Evolutionary conservation across 2,113 vertebrate species (phyloP).

Genomic region (Picathartes gymnocephalus): DNA sequence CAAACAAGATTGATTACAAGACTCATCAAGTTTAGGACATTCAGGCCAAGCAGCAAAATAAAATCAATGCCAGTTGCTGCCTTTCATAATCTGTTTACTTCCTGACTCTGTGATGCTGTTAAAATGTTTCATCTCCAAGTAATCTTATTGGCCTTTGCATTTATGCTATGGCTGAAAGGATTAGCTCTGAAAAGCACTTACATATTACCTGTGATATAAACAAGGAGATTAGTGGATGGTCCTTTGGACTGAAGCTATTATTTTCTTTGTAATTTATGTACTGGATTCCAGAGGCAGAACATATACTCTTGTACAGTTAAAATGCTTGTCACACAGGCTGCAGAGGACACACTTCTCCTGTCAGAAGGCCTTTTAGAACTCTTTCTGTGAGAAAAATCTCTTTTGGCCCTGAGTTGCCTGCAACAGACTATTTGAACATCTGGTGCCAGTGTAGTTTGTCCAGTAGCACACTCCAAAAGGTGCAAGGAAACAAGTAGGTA

Average conservation of each 20-base stretch:
- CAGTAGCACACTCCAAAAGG: background rate
- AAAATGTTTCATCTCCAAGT: constrained; percentile 14
- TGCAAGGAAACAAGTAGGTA: background rate
- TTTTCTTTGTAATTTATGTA: background rate
- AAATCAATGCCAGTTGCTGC: constrained; percentile 36
- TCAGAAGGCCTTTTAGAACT: background rate
- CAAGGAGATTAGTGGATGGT: background rate
- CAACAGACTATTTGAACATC: background rate
- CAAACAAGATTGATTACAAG: constrained; percentile 25
- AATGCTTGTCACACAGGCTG: background rate
- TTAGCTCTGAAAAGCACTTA: constrained; percentile 37
- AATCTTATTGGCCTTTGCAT: constrained; percentile 2
- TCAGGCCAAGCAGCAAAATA: background rate
- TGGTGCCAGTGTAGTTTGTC: too few species aligned
- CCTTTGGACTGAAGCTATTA: background rate
- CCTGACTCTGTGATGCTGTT: constrained; percentile 40
- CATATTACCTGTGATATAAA: constrained; percentile 16
- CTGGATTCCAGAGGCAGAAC: background rate
- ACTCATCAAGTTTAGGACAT: background rate
- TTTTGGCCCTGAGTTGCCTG: background rate
- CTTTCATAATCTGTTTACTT: constrained; percentile 48
- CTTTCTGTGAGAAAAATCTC: background rate
- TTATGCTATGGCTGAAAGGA: constrained; percentile 6
- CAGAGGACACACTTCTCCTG: background rate
- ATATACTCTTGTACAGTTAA: background rate